phyloP scores from a whole-genome alignment of 64 coral and sea anemone genomes.

The Montipora efflorescens region DNA sequence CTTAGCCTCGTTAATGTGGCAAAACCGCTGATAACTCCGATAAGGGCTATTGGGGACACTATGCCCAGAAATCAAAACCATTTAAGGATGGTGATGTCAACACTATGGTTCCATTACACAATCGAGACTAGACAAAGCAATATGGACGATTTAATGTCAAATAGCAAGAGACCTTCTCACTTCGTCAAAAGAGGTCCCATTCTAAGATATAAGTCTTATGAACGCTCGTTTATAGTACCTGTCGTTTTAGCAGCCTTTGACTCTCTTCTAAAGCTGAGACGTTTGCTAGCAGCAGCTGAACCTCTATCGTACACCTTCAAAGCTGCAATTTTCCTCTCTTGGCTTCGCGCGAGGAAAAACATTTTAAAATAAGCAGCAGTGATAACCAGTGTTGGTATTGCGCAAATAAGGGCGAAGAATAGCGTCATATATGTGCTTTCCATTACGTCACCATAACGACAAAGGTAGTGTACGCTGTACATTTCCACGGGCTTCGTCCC shows the following conservation, averaged over 20 bases:
- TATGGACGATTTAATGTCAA: too few species aligned
- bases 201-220: too few species aligned
- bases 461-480: not conserved
- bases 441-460: constrained; percentile 62
- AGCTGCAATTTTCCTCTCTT: constrained; percentile 53
- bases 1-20: too few species aligned
- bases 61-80: too few species aligned
- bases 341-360: constrained; percentile 51
- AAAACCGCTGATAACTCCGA: too few species aligned
- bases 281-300: not conserved
- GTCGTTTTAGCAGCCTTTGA: constrained; percentile 74
- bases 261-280: constrained; percentile 16
- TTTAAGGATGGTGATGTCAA: too few species aligned
- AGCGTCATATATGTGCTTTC: constrained; percentile 36
- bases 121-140: too few species aligned
- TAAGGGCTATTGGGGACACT: too few species aligned
- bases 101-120: too few species aligned
- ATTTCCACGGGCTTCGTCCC: not conserved
- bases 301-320: constrained; percentile 7
- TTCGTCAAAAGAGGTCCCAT: too few species aligned
- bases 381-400: constrained; percentile 40
- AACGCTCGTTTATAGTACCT: constrained; percentile 17
- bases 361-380: constrained; percentile 69
- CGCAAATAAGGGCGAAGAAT: constrained; percentile 60
- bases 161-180: too few species aligned